These are phyloP conservation scores for Monomorium pharaonis DNA, from an alignment of 1,140 invertebrate genomes.

Conservation along the genomic window DNA sequence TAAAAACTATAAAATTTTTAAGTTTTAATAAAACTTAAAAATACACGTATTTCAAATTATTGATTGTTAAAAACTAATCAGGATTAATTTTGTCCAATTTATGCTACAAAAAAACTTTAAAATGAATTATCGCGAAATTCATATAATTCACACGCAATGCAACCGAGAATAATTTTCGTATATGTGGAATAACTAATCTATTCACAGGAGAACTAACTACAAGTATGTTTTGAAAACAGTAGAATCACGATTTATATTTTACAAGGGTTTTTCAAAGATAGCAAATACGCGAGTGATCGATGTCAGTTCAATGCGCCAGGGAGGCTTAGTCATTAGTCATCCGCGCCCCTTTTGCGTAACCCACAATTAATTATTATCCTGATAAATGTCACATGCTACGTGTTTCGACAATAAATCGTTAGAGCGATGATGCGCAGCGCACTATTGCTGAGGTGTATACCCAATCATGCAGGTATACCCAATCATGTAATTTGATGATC, in stretches of 20 bases:
- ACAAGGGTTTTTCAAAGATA: slow-evolving; percentile 10
- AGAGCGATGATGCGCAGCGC: slow-evolving; percentile 17
- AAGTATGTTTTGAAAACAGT: not conserved
- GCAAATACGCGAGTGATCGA: slow-evolving; percentile 43
- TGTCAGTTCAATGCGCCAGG: slow-evolving; percentile 58
- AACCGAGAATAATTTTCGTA: not conserved
- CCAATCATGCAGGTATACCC: slow-evolving; percentile 48
- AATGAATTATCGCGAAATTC: not conserved
- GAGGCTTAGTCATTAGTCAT: slow-evolving; percentile 63
- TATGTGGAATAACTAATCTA: not conserved
- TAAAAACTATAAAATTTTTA: not conserved
- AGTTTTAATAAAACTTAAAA: not conserved
- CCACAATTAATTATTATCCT: slow-evolving; percentile 77
- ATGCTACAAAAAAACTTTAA: not conserved
- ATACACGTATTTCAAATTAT: not conserved
- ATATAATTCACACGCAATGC: not conserved
- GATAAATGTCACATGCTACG: slow-evolving; percentile 64
- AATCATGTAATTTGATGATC: slow-evolving; percentile 54
- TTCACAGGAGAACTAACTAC: not conserved
- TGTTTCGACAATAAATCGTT: slow-evolving; percentile 64
- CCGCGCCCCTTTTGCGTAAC: slow-evolving; percentile 36
- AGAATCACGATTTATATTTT: slow-evolving; percentile 3
- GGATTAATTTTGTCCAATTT: not conserved
- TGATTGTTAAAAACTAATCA: not conserved
- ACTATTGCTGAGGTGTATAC: slow-evolving; percentile 51